Percentiles rank a stretch among this genome's conserved stretches.
phyloP scores from a whole-genome alignment of 2,113 vertebrate genomes.

The Sphaerodactylus townsendi region DNA sequence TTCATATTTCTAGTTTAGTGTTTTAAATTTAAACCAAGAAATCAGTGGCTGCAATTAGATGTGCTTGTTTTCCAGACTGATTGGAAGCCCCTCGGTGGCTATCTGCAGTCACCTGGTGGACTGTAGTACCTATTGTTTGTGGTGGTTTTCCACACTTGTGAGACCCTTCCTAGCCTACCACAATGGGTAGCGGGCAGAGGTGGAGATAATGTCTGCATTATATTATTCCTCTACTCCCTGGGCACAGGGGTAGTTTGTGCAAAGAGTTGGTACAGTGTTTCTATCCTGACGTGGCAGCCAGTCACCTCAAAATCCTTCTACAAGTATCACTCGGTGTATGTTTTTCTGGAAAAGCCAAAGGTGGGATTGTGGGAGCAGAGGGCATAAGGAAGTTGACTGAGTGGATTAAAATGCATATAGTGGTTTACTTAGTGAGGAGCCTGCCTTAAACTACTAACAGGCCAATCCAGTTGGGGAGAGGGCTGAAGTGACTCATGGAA shows the following conservation, averaged over 20 bases:
- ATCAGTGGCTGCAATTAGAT: neutral
- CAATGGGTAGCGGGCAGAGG: neutral
- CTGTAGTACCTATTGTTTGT: neutral
- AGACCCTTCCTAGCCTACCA: neutral
- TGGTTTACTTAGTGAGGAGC: too few species aligned
- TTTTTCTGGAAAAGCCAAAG: neutral
- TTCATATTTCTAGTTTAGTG: neutral
- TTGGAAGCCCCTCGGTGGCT: too few species aligned
- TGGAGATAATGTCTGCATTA: too few species aligned
- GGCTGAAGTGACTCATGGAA: too few species aligned
- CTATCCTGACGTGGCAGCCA: too few species aligned
- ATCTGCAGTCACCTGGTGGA: neutral
- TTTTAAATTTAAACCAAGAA: neutral
- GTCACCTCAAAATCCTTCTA: neutral
- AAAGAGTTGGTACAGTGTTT: neutral
- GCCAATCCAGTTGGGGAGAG: too few species aligned
- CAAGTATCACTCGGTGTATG: neutral
- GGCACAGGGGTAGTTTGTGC: too few species aligned
- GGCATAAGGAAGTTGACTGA: too few species aligned
- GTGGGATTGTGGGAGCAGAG: too few species aligned
- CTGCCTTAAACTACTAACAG: too few species aligned
- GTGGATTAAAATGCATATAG: too few species aligned
- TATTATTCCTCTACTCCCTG: neutral
- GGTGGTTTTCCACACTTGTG: neutral
- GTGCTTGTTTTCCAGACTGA: neutral